These are phyloP conservation scores for Gadopsis marmoratus DNA, from an alignment of 2,797 vertebrate species.

Conservation along the genomic window DNA sequence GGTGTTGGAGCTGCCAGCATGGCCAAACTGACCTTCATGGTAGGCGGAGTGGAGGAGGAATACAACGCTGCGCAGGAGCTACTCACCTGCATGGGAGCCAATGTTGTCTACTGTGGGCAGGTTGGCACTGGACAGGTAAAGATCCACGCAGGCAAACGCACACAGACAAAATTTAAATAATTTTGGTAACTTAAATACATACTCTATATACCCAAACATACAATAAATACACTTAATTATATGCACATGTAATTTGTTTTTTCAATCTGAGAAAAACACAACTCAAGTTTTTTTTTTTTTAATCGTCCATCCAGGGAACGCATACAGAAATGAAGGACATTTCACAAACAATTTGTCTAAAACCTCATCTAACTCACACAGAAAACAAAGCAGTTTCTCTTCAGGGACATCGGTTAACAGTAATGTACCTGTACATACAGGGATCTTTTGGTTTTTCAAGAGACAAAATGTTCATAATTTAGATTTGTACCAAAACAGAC, in stretches of 20 bases:
- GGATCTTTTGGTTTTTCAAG: background rate
- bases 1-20: conserved; percentile 93
- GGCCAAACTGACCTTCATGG: conserved; percentile 97
- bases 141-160: background rate
- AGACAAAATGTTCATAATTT: background rate
- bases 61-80: conserved; percentile 93
- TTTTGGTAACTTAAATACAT: background rate
- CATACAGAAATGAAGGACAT: background rate
- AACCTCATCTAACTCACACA: background rate
- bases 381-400: background rate
- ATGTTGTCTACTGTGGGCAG: conserved; percentile 92
- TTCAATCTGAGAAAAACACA: background rate
- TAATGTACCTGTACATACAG: background rate
- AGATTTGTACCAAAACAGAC: background rate
- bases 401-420: background rate
- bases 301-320: background rate
- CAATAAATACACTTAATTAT: background rate
- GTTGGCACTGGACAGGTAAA: conserved; percentile 94
- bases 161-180: background rate
- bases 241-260: background rate
- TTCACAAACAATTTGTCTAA: background rate
- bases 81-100: conserved; percentile 94
- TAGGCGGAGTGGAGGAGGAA: conserved; percentile 93
- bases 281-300: background rate
- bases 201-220: background rate